Base-by-base conservation (phyloP, 2,113 vertebrate genomes). In the Eleginops maclovinus region DNA sequence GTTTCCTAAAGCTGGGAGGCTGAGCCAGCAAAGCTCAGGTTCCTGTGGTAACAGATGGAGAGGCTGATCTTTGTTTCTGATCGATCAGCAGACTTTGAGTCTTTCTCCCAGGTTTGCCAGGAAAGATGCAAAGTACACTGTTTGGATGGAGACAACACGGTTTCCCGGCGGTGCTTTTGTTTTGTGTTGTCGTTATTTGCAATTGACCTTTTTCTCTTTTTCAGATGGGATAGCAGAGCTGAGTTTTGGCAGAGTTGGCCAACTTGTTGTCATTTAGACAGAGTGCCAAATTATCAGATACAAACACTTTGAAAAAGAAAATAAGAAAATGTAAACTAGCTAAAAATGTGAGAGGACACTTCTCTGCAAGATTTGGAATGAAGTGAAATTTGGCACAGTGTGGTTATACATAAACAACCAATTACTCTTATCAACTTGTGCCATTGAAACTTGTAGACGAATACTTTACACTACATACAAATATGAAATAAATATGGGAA, bases 41-140 rank as follows among this genome's bases (percentile, higher is more conserved):
- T 76, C 67, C 60, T 74, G 53, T 66, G 66, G 71, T 44, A 67
- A 68, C 62, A 77, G 68, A 76, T 70, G 66, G 65, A 62, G 26
- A 14, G 2, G 28, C 41, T 49, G 66, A 74, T 46, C 56, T 56
- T 13, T 79, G 43, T 8, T 64, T 56, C 4, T 36, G 43, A 81
- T 69, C 43, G 46, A 71, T 61, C 50, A 56, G 59, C 41, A 70
- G 68, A 67, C 41, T 61, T 50, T 31, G 2, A 15, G 40, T 59
- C 4, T 26, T 58, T 56, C 16, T 41, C 28, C 2, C 14, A 26
- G 53, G 15, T 77, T 66, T 72, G 19, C 61, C 61, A 61, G 47
- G 55, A 22, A 60, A 76, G 46, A 51, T 66, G 54, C 16, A 4
- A 49, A 43, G 9, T n/a, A n/a, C 51, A 9, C 19, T 9, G 26